Evolutionary conservation across 2,888 invertebrate genomes (phyloP).

Genomic region (Aporophyla lueneburgensis): DNA sequence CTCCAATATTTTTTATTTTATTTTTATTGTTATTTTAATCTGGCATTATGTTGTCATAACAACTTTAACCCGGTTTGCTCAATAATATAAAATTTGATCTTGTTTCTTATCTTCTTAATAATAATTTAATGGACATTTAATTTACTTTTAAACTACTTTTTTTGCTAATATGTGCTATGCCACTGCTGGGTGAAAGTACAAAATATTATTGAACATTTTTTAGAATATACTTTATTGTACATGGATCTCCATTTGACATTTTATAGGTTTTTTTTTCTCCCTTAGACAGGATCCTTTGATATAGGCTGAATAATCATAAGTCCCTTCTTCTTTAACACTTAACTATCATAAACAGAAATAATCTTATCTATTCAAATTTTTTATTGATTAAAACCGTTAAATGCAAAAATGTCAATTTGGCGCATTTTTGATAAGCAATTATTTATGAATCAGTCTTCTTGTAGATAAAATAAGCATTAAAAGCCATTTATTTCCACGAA

Average conservation of each 20-base stretch:
- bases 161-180: too few relatives aligned
- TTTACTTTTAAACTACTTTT: too few relatives aligned
- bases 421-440: conserved; percentile 7
- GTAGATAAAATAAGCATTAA: not conserved
- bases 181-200: too few relatives aligned
- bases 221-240: not conserved
- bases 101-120: not conserved
- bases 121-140: not conserved
- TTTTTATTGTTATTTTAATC: not conserved
- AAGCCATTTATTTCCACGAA: not conserved
- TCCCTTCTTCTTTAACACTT: conserved; percentile 18
- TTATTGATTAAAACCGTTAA: conserved; percentile 11
- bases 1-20: not conserved
- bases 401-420: conserved; percentile 16
- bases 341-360: conserved; percentile 23
- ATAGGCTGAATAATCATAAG: conserved; percentile 11
- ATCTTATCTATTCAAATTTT: conserved; percentile 51
- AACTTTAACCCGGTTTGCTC: not conserved
- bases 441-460: conserved; percentile 18
- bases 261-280: not conserved
- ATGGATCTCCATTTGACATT: rapidly evolving
- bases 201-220: too few relatives aligned
- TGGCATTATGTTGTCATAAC: not conserved
- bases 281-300: not conserved
- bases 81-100: too few relatives aligned